Evolutionary conservation across 1,140 invertebrate genomes (phyloP).

Genomic region (Delia radicum): DNA sequence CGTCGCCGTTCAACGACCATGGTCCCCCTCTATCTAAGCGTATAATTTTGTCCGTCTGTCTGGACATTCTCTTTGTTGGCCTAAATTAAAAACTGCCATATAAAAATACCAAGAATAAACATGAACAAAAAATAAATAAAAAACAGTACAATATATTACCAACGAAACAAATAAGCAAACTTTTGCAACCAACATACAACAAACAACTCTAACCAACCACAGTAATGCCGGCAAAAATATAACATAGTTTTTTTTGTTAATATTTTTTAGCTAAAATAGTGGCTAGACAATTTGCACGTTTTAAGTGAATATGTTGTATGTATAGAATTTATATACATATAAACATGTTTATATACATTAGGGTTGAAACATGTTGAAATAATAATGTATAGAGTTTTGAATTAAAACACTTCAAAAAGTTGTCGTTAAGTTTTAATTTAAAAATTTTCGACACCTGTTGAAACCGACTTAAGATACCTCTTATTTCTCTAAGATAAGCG

Average conservation of each 20-base stretch:
- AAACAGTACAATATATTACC: background rate
- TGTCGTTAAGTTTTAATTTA: no score
- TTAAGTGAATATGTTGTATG: background rate
- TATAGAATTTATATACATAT: background rate
- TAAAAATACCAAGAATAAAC: background rate
- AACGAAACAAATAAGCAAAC: no score
- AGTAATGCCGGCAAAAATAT: background rate
- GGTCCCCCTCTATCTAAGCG: background rate
- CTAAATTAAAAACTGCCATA: constrained; percentile 26
- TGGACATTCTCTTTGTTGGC: constrained; percentile 25
- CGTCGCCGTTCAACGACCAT: background rate
- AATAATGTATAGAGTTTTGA: no score
- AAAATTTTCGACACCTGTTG: no score
- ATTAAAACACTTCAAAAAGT: no score
- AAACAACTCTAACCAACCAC: background rate
- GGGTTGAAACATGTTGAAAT: background rate
- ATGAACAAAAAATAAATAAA: background rate
- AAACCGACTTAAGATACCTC: no score
- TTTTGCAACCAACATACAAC: background rate
- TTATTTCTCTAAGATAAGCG: no score
- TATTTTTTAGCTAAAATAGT: background rate
- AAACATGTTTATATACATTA: background rate
- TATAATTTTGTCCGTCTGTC: constrained; percentile 8
- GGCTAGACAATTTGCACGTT: constrained; percentile 3
- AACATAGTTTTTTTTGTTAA: background rate